These are phyloP conservation scores for Dryocosmus kuriphilus DNA, from an alignment of 2,888 invertebrate genomes.

Conservation along the genomic window DNA sequence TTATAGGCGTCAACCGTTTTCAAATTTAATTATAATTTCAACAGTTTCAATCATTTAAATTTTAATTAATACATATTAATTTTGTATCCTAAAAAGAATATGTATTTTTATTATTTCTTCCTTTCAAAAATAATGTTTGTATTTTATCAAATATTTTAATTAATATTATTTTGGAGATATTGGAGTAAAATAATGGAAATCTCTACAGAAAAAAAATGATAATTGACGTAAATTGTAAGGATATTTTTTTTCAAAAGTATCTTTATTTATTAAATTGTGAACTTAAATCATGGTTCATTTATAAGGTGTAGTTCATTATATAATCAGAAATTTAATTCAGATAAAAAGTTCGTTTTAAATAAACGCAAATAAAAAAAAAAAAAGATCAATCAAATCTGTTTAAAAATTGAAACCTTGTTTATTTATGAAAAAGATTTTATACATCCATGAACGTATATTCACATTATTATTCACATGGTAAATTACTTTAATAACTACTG, in stretches of 20 bases:
- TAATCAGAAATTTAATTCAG: neutral
- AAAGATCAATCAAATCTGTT: neutral
- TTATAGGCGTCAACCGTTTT: slow-evolving; percentile 22
- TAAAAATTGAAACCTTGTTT: neutral
- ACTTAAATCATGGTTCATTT: neutral
- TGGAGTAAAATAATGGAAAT: neutral
- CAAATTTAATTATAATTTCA: slow-evolving; percentile 9
- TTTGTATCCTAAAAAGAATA: neutral
- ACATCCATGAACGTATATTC: neutral
- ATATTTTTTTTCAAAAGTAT: neutral
- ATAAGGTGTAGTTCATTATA: neutral
- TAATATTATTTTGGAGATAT: neutral
- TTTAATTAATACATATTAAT: neutral
- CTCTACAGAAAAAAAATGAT: neutral
- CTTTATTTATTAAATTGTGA: neutral
- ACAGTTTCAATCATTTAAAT: neutral
- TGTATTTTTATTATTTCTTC: neutral
- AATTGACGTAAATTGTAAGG: neutral
- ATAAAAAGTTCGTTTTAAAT: neutral
- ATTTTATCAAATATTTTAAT: neutral
- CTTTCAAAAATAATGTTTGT: neutral
- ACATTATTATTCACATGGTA: neutral
- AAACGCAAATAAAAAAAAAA: neutral
- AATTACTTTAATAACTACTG: neutral
- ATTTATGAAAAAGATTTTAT: neutral